Percentiles rank a stretch among this genome's conserved stretches.
Evolutionary conservation across 2,797 vertebrate genomes (phyloP).

Genomic region (Anguilla marmorata): DNA sequence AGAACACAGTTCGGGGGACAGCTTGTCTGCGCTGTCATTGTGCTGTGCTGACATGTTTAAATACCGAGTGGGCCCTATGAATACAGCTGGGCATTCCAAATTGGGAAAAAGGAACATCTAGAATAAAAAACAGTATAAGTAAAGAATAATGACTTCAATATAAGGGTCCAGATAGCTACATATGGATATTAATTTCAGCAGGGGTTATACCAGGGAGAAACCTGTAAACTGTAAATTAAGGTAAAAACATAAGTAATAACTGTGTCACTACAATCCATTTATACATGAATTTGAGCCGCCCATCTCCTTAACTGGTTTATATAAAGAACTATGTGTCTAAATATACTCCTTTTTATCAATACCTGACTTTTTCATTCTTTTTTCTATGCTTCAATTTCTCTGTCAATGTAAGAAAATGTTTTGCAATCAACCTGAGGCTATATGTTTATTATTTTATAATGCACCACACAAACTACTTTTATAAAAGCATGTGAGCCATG

Average conservation of each 20-base stretch:
- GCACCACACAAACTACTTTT: slow-evolving; percentile 2
- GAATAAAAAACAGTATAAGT: background rate
- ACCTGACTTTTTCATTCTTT: background rate
- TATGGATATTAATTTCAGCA: background rate
- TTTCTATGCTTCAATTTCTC: background rate
- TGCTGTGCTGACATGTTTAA: background rate
- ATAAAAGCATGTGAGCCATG: slow-evolving; percentile 14
- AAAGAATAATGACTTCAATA: background rate
- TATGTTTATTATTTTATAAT: slow-evolving; percentile 11
- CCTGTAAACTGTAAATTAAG: background rate
- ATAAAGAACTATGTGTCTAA: background rate
- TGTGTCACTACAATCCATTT: background rate
- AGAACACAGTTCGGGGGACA: too few relatives aligned
- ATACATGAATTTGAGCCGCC: background rate
- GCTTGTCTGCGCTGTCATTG: too few relatives aligned
- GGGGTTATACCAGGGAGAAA: background rate
- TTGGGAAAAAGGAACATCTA: background rate
- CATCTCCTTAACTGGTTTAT: background rate
- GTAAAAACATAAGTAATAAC: background rate
- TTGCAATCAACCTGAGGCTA: background rate
- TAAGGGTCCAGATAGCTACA: background rate
- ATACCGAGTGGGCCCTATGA: background rate
- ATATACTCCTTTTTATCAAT: background rate
- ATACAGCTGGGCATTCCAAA: background rate
- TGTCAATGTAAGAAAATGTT: background rate